A percentile compares a stretch with the other conserved stretches of the same genome.
phyloP scores from a whole-genome alignment of 2,797 vertebrate genomes.

The Rhincodon typus region DNA sequence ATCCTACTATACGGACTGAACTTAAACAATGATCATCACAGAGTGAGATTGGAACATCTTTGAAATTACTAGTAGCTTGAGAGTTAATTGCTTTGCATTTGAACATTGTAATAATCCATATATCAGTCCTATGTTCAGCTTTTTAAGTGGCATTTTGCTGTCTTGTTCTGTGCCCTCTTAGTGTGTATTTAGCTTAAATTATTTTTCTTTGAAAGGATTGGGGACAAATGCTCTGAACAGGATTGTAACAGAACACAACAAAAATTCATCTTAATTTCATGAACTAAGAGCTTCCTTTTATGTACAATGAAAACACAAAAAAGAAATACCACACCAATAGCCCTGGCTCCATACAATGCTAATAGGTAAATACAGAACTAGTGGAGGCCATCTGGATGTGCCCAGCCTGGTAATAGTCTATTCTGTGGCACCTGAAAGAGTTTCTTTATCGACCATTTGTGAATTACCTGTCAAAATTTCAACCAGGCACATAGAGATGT shows the following conservation, averaged over 20 bases:
- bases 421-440: background rate
- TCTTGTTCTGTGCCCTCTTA: background rate
- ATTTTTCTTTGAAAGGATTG: background rate
- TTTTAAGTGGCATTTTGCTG: background rate
- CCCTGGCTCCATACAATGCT: background rate
- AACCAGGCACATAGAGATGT: background rate
- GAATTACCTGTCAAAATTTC: background rate
- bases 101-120: background rate
- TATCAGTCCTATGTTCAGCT: background rate
- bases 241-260: background rate
- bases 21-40: background rate
- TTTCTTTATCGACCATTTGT: background rate
- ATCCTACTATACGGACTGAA: background rate
- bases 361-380: background rate
- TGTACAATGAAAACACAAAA: background rate
- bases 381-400: background rate
- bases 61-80: background rate
- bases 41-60: background rate
- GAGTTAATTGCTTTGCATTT: background rate
- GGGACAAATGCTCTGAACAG: background rate
- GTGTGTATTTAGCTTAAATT: background rate
- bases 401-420: background rate
- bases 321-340: background rate
- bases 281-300: background rate
- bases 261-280: background rate